These are phyloP conservation scores for Rousettus madagascariensis DNA, from an alignment of 2,797 vertebrate species.

Conservation along the genomic window DNA sequence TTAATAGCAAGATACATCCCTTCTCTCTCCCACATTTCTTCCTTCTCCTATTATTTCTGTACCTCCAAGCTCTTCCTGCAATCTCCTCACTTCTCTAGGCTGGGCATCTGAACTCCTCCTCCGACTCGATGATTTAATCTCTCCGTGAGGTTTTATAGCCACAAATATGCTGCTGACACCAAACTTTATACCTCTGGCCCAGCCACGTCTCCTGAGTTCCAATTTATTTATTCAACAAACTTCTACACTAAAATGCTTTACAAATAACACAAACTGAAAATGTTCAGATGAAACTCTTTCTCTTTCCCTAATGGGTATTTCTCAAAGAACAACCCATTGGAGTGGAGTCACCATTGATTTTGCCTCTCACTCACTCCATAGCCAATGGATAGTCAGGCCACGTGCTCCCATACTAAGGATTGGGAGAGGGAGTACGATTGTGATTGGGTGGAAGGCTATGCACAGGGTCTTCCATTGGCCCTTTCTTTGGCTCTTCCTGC, in stretches of 20 bases:
- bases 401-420: fast-evolving
- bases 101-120: neutral
- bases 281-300: neutral
- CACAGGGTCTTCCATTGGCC: neutral
- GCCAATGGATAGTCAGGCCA: too few relatives aligned
- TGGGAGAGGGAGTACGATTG: neutral
- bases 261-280: neutral
- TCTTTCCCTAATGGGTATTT: neutral
- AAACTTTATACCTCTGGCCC: neutral
- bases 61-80: fast-evolving
- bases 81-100: fast-evolving
- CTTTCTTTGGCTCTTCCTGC: neutral
- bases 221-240: neutral
- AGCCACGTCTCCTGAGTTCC: neutral
- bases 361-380: neutral
- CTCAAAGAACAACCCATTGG: neutral
- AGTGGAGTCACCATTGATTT: neutral
- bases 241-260: neutral
- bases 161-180: neutral
- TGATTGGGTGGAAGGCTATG: neutral
- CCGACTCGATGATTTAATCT: neutral
- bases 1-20: too few relatives aligned
- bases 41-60: neutral
- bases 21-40: fast-evolving
- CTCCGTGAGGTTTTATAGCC: neutral